These are phyloP conservation scores for Lampris megalopsis DNA, from an alignment of 2,113 vertebrate species.

Conservation along the genomic window DNA sequence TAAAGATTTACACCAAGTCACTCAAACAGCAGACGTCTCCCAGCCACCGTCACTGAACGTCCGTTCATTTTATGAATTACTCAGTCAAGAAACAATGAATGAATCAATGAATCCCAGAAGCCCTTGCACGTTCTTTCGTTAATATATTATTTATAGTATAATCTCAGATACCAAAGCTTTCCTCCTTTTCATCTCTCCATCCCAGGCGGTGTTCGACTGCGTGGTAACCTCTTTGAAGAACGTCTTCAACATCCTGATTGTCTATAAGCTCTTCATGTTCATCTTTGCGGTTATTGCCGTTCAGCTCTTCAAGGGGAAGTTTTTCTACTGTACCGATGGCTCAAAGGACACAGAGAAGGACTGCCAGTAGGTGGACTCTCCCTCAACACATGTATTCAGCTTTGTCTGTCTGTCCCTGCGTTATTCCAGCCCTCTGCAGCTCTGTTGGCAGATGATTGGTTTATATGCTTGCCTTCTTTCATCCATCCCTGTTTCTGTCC, in stretches of 20 bases:
- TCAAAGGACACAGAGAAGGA: conserved; percentile 97
- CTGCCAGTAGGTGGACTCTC: conserved; percentile 88
- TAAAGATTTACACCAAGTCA: neutral
- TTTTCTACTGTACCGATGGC: conserved; percentile 97
- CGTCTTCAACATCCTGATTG: conserved; percentile 98
- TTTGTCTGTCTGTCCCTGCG: neutral
- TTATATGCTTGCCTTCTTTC: neutral
- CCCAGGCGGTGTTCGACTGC: conserved; percentile 89
- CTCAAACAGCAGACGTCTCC: neutral
- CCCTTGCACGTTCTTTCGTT: neutral
- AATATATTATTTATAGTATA: too few relatives aligned
- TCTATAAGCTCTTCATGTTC: conserved; percentile 99
- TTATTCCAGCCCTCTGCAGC: neutral
- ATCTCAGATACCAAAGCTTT: neutral
- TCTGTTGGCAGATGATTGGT: too few relatives aligned
- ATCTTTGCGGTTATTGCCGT: conserved; percentile 99
- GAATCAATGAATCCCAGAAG: neutral
- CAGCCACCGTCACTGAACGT: neutral
- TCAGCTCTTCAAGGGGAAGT: conserved; percentile 98
- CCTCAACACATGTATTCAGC: neutral
- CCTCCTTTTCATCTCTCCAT: neutral
- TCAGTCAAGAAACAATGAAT: neutral
- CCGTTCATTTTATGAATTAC: neutral
- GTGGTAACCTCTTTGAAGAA: conserved; percentile 98
- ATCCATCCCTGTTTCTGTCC: neutral